These are phyloP conservation scores for Saguinus midas DNA, from an alignment of 2,113 vertebrate species.

Conservation along the genomic window DNA sequence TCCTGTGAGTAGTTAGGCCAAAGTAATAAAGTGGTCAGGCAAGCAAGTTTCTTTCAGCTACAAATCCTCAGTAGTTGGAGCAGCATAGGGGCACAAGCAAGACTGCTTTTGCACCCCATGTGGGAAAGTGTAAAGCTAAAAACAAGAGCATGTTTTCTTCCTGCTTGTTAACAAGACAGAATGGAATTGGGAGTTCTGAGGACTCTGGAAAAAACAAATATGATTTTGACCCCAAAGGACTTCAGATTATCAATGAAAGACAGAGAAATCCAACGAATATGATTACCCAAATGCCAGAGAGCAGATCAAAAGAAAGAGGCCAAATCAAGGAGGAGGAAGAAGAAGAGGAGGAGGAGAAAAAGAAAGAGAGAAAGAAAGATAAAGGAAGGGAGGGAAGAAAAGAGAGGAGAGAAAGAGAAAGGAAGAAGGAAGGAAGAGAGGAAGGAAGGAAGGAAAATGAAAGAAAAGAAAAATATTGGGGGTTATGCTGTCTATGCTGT, in stretches of 20 bases:
- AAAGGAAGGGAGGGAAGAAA: not conserved
- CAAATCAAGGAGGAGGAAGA: not conserved
- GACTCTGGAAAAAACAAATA: not conserved
- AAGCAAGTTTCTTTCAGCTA: not conserved
- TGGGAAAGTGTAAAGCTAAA: slow-evolving; percentile 3
- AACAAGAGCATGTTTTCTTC: not conserved
- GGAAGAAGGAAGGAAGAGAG: no score
- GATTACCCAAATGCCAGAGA: not conserved
- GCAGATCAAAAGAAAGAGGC: not conserved
- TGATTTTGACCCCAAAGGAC: not conserved
- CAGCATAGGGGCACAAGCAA: not conserved
- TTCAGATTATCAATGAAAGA: not conserved
- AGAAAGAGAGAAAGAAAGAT: not conserved
- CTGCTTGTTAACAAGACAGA: not conserved
- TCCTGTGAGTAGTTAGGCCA: not conserved
- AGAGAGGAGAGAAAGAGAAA: not conserved
- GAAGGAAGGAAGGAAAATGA: no score
- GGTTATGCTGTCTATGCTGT: not conserved
- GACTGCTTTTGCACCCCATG: not conserved
- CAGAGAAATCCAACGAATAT: not conserved
- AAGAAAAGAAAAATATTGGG: not conserved
- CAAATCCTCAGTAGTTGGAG: not conserved
- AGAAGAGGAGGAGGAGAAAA: not conserved
- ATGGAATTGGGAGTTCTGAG: not conserved
- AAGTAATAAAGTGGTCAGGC: not conserved